Percentiles rank a stretch among this genome's conserved stretches.
These are phyloP conservation scores for Nemapogon koenigi DNA, from an alignment of 2,888 invertebrate genomes.

Conservation along the genomic window DNA sequence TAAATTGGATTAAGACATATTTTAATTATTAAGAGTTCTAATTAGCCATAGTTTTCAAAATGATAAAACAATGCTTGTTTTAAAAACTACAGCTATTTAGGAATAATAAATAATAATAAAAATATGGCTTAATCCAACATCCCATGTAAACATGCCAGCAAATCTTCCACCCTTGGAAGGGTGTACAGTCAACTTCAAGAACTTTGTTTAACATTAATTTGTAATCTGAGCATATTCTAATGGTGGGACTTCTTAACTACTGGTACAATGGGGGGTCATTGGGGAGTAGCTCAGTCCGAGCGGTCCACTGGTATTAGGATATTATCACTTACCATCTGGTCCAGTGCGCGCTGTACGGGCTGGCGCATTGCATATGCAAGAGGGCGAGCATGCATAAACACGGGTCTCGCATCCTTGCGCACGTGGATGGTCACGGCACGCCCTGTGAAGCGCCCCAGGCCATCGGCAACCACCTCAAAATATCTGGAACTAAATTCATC, in stretches of 20 bases:
- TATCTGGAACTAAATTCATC: conserved; percentile 17
- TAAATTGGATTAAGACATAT: too few species aligned
- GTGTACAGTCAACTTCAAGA: too few species aligned
- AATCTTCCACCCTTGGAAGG: too few species aligned
- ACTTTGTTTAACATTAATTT: too few species aligned
- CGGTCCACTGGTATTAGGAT: conserved; percentile 18
- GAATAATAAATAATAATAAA: too few species aligned
- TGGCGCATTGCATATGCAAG: conserved; percentile 10
- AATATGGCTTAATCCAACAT: too few species aligned
- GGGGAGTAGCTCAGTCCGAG: conserved; percentile 22
- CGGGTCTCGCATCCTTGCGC: conserved; percentile 4
- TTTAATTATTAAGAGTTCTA: too few species aligned
- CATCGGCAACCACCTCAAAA: conserved; percentile 19
- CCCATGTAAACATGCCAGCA: too few species aligned
- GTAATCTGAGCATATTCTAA: too few species aligned
- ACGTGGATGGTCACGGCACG: conserved; percentile 15
- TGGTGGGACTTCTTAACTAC: conserved; percentile 19
- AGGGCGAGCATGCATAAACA: conserved; percentile 11
- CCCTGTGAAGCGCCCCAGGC: conserved; percentile 21
- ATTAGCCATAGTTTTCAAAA: too few species aligned
- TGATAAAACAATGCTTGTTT: too few species aligned
- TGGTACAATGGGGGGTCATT: conserved; percentile 20
- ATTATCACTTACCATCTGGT: conserved; percentile 16
- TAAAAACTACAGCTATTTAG: too few species aligned
- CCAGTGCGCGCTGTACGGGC: conserved; percentile 15